phyloP scores from a whole-genome alignment of 2,797 vertebrate species.

The Iguana delicatissima region DNA sequence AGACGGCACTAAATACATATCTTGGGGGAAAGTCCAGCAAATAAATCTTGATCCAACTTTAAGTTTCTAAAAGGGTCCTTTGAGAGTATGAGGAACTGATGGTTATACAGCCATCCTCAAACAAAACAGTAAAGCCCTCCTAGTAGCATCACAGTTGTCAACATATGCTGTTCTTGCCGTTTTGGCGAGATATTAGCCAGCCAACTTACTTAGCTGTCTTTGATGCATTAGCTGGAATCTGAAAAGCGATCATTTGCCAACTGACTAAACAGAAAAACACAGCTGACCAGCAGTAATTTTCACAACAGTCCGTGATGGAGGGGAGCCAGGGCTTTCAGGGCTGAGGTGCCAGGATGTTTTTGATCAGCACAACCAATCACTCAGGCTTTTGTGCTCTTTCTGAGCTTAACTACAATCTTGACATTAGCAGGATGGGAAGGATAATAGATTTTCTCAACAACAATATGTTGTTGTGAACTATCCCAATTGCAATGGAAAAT shows the following conservation, averaged over 20 bases:
- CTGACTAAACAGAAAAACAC: not conserved
- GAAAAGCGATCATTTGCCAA: not conserved
- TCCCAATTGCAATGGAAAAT: not conserved
- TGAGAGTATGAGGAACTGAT: constrained; percentile 12
- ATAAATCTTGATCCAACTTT: constrained; percentile 46
- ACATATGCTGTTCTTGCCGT: not conserved
- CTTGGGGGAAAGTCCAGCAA: constrained; percentile 51
- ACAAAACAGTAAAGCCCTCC: not conserved
- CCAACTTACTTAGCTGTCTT: not conserved
- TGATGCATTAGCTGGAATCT: not conserved
- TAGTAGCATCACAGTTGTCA: not conserved
- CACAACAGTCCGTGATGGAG: not conserved
- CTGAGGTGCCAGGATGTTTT: no score
- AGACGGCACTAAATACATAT: not conserved
- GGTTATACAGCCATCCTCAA: not conserved
- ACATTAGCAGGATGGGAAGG: not conserved
- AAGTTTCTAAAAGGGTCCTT: constrained; percentile 39
- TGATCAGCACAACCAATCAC: not conserved
- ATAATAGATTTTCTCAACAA: not conserved
- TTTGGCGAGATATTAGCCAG: not conserved
- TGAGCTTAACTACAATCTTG: not conserved
- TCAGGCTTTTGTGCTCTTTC: not conserved
- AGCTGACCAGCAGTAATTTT: not conserved
- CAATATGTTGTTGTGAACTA: not conserved
- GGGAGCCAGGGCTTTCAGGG: no score